These are phyloP conservation scores for Drosophila ustulata DNA, from an alignment of 2,888 invertebrate genomes.

Conservation along the genomic window DNA sequence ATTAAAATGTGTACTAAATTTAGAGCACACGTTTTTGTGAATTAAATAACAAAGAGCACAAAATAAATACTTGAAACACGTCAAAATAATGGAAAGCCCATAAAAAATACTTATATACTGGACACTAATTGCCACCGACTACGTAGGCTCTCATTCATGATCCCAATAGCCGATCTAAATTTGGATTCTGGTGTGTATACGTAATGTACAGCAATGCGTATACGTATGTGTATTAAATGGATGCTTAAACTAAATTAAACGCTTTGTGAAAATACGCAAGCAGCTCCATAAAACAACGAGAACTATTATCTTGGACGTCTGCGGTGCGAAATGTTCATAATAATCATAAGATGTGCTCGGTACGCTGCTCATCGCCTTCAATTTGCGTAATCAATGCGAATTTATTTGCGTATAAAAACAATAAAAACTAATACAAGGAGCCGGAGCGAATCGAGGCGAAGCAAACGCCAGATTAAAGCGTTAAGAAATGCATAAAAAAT, in stretches of 20 bases:
- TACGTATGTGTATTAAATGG: conserved; percentile 44
- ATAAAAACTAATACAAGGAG: conserved; percentile 55
- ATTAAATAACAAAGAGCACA: conserved; percentile 9
- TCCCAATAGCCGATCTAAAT: conserved; percentile 37
- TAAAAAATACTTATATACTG: conserved; percentile 26
- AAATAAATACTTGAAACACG: conserved; percentile 15
- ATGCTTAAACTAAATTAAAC: conserved; percentile 39
- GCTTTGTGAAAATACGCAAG: conserved; percentile 45
- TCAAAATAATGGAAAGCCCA: conserved; percentile 27
- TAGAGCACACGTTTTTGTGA: conserved; percentile 28
- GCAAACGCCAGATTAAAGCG: conserved; percentile 30
- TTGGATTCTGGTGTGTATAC: conserved; percentile 27
- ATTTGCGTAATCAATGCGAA: conserved; percentile 70
- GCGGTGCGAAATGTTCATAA: conserved; percentile 51
- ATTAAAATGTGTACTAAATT: conserved; percentile 46
- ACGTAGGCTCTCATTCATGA: conserved; percentile 52
- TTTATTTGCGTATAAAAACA: conserved; percentile 63
- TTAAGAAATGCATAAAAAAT: conserved; percentile 49
- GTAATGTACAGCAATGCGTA: conserved; percentile 11
- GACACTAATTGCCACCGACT: conserved; percentile 24
- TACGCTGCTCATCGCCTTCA: conserved; percentile 36
- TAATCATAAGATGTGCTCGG: conserved; percentile 47
- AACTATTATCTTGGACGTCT: conserved; percentile 41
- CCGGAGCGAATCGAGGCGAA: conserved; percentile 11
- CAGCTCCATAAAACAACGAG: conserved; percentile 44